These are phyloP conservation scores for Cataglyphis hispanica DNA, from an alignment of 1,140 invertebrate genomes.

Conservation along the genomic window DNA sequence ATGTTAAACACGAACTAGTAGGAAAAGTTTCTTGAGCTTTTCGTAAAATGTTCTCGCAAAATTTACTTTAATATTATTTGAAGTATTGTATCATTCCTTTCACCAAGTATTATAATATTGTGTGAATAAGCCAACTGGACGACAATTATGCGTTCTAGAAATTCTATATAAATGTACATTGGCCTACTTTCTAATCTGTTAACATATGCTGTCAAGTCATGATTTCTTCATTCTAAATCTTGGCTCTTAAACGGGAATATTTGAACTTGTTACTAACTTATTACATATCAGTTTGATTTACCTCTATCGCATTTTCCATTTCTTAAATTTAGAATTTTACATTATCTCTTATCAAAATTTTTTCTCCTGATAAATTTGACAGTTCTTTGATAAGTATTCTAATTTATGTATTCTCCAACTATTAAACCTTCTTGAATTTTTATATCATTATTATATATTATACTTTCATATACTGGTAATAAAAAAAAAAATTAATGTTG, in stretches of 20 bases:
- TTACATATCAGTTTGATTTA: neutral
- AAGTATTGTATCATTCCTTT: neutral
- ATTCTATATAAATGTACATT: neutral
- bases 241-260: neutral
- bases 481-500: neutral
- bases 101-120: neutral
- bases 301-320: neutral
- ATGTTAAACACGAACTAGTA: neutral
- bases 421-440: neutral
- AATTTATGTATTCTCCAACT: too few relatives aligned
- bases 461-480: neutral
- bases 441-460: too few relatives aligned
- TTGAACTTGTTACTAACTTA: neutral
- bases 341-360: too few relatives aligned
- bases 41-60: neutral
- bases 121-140: neutral
- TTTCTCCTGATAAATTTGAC: too few relatives aligned
- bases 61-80: neutral
- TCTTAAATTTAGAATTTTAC: too few relatives aligned
- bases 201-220: conserved; percentile 41
- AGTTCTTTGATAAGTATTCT: too few relatives aligned
- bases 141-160: neutral
- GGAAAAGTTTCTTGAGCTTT: too few relatives aligned
- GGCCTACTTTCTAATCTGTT: conserved; percentile 53
- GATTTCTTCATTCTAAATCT: neutral